These are phyloP conservation scores for Cacatua alba DNA, from an alignment of 2,113 vertebrate genomes.

Conservation along the genomic window DNA sequence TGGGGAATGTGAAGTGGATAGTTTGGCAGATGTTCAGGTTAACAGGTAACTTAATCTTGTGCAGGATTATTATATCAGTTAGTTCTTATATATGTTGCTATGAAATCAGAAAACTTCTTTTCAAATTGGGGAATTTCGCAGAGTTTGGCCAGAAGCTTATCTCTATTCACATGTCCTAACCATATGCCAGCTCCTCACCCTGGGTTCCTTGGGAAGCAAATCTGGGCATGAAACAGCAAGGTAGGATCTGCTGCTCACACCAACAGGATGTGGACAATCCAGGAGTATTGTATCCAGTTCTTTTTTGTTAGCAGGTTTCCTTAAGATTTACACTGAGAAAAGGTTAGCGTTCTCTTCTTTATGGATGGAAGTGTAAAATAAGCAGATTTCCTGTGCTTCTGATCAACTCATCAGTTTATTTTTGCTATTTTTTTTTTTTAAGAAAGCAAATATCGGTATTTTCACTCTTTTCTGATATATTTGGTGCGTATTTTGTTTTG, in stretches of 20 bases:
- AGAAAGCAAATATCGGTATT: not conserved
- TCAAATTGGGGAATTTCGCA: not conserved
- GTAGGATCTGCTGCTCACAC: not conserved
- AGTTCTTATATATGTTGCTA: not conserved
- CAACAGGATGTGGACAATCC: not conserved
- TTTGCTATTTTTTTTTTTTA: not conserved
- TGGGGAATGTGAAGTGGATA: not conserved
- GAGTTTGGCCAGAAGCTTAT: not conserved
- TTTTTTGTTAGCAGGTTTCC: not conserved
- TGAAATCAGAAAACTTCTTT: not conserved
- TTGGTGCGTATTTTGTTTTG: not conserved
- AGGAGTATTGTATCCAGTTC: not conserved
- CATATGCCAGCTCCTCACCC: not conserved
- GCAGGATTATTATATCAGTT: not conserved
- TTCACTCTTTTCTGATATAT: not conserved
- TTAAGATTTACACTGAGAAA: not conserved
- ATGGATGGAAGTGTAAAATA: not conserved
- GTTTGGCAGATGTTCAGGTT: not conserved
- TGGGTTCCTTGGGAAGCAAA: not conserved
- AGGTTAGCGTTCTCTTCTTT: not conserved
- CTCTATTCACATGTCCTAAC: not conserved
- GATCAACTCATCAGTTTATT: not conserved
- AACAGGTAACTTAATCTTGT: not conserved
- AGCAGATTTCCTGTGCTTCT: not conserved
- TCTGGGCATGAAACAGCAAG: not conserved